These are phyloP conservation scores for Haemorhous mexicanus DNA, from an alignment of 2,113 vertebrate species.

Conservation along the genomic window DNA sequence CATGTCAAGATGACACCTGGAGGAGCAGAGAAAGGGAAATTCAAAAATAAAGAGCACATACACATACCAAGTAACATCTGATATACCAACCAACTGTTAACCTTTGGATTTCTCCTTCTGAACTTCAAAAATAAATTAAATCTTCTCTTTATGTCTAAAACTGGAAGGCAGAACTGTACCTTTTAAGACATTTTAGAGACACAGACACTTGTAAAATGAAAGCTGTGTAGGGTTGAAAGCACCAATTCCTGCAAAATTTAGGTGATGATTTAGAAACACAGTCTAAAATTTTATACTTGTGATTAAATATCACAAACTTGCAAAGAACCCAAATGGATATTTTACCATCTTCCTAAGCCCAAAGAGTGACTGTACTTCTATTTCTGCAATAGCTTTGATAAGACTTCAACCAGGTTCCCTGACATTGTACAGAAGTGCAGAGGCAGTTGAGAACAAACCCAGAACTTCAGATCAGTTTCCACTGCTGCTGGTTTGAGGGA, in stretches of 20 bases:
- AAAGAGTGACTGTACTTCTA: not conserved
- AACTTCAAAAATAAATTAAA: not conserved
- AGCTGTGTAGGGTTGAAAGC: not conserved
- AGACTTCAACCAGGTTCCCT: not conserved
- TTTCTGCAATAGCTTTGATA: not conserved
- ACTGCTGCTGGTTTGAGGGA: not conserved
- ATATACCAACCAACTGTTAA: slow-evolving; percentile 19
- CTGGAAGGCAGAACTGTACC: not conserved
- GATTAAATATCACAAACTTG: not conserved
- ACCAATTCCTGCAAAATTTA: not conserved
- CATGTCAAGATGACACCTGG: slow-evolving; percentile 48
- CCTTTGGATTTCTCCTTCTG: slow-evolving; percentile 15
- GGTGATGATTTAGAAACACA: not conserved
- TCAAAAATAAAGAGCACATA: slow-evolving; percentile 27
- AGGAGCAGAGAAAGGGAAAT: slow-evolving; percentile 24
- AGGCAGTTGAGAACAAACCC: not conserved
- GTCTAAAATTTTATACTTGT: not conserved
- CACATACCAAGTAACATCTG: not conserved
- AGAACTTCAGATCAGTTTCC: not conserved
- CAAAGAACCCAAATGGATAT: not conserved
- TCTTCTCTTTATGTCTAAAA: not conserved
- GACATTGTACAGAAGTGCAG: not conserved
- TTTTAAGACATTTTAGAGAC: not conserved
- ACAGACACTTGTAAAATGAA: not conserved
- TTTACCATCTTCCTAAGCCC: not conserved